Percentiles rank a stretch among this genome's conserved stretches.
Evolutionary conservation across 1,140 invertebrate species (phyloP).

Genomic region (Vollenhovia emeryi): DNA sequence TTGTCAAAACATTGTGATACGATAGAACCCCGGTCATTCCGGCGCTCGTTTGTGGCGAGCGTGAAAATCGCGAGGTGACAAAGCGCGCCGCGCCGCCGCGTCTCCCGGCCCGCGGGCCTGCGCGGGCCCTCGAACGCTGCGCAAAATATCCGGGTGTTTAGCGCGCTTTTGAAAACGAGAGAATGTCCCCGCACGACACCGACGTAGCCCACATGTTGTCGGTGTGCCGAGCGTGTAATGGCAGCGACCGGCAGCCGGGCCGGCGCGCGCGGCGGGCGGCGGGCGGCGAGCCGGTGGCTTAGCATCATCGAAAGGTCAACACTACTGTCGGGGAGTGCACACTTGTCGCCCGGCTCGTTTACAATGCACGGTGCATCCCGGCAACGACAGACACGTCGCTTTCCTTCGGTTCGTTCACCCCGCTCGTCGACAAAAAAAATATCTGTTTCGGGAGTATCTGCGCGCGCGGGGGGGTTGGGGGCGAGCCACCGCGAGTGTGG

Average conservation of each 20-base stretch:
- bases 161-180: constrained; percentile 65
- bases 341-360: constrained; percentile 80
- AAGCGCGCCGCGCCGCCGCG: not conserved
- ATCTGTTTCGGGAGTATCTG: constrained; percentile 73
- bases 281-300: constrained; percentile 62
- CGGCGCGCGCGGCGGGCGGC: not conserved
- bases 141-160: constrained; percentile 55
- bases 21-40: not conserved
- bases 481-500: no score
- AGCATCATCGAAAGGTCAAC: constrained; percentile 78
- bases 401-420: constrained; percentile 80
- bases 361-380: constrained; percentile 80
- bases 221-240: constrained; percentile 47
- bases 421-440: constrained; percentile 69
- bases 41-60: constrained; percentile 38
- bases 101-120: no score
- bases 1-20: constrained; percentile 36
- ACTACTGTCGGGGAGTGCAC: constrained; percentile 75
- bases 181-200: not conserved
- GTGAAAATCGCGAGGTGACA: constrained; percentile 44
- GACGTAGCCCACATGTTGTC: constrained; percentile 42
- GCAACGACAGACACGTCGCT: constrained; percentile 72
- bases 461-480: not conserved
- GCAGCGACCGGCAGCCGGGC: constrained; percentile 41
- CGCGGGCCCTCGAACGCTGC: not conserved